Evolutionary conservation across 2,113 vertebrate species (phyloP).

Genomic region (Lathamus discolor): DNA sequence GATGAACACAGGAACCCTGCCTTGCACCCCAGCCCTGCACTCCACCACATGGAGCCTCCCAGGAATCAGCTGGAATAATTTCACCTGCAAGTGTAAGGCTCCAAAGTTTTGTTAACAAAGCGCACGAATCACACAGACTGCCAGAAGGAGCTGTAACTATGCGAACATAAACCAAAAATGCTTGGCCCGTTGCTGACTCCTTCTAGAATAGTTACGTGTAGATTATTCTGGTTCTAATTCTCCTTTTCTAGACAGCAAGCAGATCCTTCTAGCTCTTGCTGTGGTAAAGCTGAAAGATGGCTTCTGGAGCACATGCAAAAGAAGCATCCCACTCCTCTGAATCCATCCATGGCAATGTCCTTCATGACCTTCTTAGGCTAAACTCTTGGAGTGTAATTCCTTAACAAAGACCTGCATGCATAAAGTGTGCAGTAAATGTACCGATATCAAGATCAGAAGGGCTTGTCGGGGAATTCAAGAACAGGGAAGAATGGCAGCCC

Average conservation of each 20-base stretch:
- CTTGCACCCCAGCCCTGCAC: not conserved
- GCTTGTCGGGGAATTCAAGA: not conserved
- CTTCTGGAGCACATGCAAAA: not conserved
- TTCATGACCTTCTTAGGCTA: rapidly evolving
- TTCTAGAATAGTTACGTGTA: not conserved
- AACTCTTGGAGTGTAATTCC: not conserved
- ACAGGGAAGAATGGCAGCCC: not conserved
- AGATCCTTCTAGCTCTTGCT: not conserved
- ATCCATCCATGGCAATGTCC: not conserved
- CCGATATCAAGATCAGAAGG: not conserved
- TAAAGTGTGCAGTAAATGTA: not conserved
- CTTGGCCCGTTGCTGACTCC: not conserved
- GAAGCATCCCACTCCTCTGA: not conserved
- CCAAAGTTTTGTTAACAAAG: not conserved
- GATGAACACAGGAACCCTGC: not conserved
- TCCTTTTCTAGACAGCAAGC: not conserved
- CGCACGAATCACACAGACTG: not conserved
- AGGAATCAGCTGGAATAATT: not conserved
- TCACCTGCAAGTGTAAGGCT: not conserved
- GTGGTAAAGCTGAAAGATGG: not conserved
- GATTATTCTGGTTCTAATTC: not conserved
- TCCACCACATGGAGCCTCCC: rapidly evolving
- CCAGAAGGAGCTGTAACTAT: not conserved
- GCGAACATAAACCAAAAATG: not conserved
- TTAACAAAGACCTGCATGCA: not conserved